Evolutionary conservation across 1,140 invertebrate species (phyloP).

Genomic region (Euglossa dilemma): DNA sequence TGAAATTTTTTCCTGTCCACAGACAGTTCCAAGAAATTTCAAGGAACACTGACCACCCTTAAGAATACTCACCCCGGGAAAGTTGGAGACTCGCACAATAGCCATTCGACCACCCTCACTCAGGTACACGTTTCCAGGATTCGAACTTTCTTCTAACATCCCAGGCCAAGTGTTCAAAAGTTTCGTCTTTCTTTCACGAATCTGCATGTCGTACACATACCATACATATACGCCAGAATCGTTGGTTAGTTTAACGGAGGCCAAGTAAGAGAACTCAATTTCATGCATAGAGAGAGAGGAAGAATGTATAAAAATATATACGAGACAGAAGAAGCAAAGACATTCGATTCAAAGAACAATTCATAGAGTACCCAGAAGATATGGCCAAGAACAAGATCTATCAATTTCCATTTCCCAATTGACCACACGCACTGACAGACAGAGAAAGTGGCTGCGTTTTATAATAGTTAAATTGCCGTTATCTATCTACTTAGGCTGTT

Average conservation of each 20-base stretch:
- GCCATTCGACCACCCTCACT: neutral
- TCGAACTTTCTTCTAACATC: neutral
- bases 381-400: neutral
- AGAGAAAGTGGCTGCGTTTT: neutral
- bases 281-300: too few species aligned
- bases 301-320: neutral
- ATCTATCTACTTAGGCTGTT: conserved; percentile 20
- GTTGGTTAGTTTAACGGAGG: too few species aligned
- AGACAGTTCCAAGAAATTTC: neutral
- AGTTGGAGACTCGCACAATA: neutral
- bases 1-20: neutral
- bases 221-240: too few species aligned
- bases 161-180: neutral
- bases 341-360: neutral
- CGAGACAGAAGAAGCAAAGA: neutral
- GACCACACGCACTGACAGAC: neutral
- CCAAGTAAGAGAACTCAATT: too few species aligned
- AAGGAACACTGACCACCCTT: neutral
- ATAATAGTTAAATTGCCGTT: conserved; percentile 47
- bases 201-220: neutral
- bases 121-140: neutral
- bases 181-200: neutral
- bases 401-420: conserved; percentile 23
- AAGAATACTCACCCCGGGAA: neutral
- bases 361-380: neutral